Evolutionary conservation across 2,113 vertebrate genomes (phyloP), one percentile per base, ranked within the genome.

Genomic region (Penelope pileata): DNA sequence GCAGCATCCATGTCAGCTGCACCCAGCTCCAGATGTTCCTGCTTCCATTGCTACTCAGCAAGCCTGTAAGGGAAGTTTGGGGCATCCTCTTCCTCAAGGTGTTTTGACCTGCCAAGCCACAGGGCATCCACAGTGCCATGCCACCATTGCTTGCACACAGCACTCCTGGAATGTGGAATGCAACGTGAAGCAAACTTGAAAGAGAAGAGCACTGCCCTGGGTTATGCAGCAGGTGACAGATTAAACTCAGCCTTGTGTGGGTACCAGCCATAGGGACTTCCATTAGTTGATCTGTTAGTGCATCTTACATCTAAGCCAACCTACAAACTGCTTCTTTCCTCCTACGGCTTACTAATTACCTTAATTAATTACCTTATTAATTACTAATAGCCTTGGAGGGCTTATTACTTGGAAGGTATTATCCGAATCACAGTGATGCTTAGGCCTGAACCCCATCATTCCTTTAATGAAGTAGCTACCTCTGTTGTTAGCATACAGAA

Each of bases 171-270:
- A 29, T 4, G 30, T 22, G 27, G 27, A 18, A 22, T 1, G 22
- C 60, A 48, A 38, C 5, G 10, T 3, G 30, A n/a, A 24, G 32
- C 19, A 12, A 0, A 6, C 42, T 3, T 78, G 51, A 32, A 43
- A 30, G 0, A 0, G 7, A n/a, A 77, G 43, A 59, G 42, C 19
- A 3, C 38, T 72, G 56, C 19, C 47, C 63, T 22, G 5, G 15
- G 48, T 18, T 3, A 22, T 10, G n/a, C 36, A 69, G 82, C 30
- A 70, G 32, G 42, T 24, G 34, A 50, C 32, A 36, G 58, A 23
- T 38, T 9, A 47, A 47, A 59, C 17, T 83, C 10, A 51, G 26
- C 26, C 26, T n/a, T 54, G 54, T 14, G n/a, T 43, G 43, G 17
- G 15, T 22, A 64, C 12, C 66, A 82, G 82, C 42, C 40, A 24